Base-by-base conservation (phyloP, 37 sponge, comb jelly and placozoan genomes). In the Crambe crambe region DNA sequence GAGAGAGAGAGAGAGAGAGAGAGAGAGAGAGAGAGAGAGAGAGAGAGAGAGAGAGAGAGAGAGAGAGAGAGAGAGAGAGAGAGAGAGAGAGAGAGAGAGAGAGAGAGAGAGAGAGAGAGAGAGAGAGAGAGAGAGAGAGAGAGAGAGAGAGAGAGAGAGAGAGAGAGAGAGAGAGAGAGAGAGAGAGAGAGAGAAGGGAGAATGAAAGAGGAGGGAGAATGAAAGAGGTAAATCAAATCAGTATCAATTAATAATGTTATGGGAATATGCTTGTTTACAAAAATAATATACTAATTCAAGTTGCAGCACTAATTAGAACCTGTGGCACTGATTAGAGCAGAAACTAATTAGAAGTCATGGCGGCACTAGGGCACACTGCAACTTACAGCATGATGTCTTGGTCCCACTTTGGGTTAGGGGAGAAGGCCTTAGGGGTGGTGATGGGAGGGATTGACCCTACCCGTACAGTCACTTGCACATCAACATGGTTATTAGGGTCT, bases 311-410 rank as follows among this genome's bases (percentile, higher is more conserved):
- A n/a, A n/a, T n/a, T n/a, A n/a, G n/a, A n/a, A n/a, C n/a, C n/a
- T n/a, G n/a, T n/a, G n/a, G n/a, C n/a, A n/a, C n/a, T n/a, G n/a
- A n/a, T n/a, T n/a, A n/a, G n/a, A n/a, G n/a, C n/a, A n/a, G n/a
- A n/a, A n/a, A n/a, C n/a, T n/a, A n/a, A n/a, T n/a, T n/a, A n/a
- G n/a, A n/a, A n/a, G n/a, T n/a, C n/a, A n/a, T n/a, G n/a, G n/a
- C n/a, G n/a, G n/a, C n/a, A n/a, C n/a, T n/a, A n/a, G n/a, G n/a
- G n/a, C n/a, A n/a, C n/a, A n/a, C n/a, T n/a, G n/a, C 15, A 62
- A 27, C 83, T 82, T 61, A 82, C 83, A 82, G 57, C 21, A 37
- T 20, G 42, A 72, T 35, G 32, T 58, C 66, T 56, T 73, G 44
- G 39, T 72, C 37, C 83, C 83, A 82, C 22, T 41, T 38, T 1